phyloP scores from a whole-genome alignment of 2,797 vertebrate species.

The Lithobates pipiens region DNA sequence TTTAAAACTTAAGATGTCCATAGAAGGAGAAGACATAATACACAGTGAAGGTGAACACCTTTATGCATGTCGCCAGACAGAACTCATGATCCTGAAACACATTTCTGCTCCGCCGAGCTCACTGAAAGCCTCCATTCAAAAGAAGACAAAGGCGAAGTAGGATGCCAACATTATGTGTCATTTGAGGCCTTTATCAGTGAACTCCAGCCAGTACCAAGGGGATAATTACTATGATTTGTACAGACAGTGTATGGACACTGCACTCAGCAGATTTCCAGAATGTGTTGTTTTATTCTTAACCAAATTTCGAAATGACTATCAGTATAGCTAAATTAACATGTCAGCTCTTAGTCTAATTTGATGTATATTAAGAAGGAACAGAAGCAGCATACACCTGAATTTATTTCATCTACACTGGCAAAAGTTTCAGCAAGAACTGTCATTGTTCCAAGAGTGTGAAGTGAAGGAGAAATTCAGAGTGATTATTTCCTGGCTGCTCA shows the following conservation, averaged over 20 bases:
- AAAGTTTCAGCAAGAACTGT: conserved; percentile 27
- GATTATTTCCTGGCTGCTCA: conserved; percentile 35
- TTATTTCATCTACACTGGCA: neutral
- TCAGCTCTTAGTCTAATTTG: conserved; percentile 8
- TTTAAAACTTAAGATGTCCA: neutral
- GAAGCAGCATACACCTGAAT: neutral
- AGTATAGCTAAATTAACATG: conserved; percentile 27
- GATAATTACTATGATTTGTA: conserved; percentile 48
- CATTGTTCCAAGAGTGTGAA: conserved; percentile 24
- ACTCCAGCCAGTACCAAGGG: conserved; percentile 44
- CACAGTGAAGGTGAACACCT: neutral
- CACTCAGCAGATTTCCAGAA: conserved; percentile 6
- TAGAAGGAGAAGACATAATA: neutral
- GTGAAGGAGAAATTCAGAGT: conserved; percentile 28
- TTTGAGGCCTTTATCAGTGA: conserved; percentile 51
- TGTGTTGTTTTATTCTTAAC: conserved; percentile 25
- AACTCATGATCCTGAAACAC: neutral
- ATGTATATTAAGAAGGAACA: conserved; percentile 6
- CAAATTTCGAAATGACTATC: conserved; percentile 31
- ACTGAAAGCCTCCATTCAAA: conserved; percentile 25
- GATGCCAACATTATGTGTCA: conserved; percentile 31
- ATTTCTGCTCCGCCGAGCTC: neutral
- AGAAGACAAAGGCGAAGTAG: conserved; percentile 31
- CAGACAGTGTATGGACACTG: conserved; percentile 10
- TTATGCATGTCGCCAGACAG: neutral